These are phyloP conservation scores for Gasteruption jaculator DNA, from an alignment of 2,888 invertebrate genomes.

Conservation along the genomic window DNA sequence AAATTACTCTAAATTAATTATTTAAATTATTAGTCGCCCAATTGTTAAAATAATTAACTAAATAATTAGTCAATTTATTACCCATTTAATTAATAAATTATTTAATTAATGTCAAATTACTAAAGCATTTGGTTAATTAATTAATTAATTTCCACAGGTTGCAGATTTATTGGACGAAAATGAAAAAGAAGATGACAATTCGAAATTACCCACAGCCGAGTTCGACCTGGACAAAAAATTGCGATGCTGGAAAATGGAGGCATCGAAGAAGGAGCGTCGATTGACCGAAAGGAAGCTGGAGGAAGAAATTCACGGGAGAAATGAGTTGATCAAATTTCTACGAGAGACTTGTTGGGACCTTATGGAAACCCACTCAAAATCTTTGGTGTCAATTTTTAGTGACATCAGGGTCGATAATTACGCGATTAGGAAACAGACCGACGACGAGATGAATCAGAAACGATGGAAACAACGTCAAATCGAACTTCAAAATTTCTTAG, in stretches of 20 bases:
- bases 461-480: too few species aligned
- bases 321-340: slow-evolving; percentile 58
- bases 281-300: slow-evolving; percentile 53
- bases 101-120: too few species aligned
- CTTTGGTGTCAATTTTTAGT: slow-evolving; percentile 47
- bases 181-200: slow-evolving; percentile 54
- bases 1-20: too few species aligned
- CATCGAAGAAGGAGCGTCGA: slow-evolving; percentile 53
- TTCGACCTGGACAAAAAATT: slow-evolving; percentile 60
- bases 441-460: too few species aligned
- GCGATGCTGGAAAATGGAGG: slow-evolving; percentile 49
- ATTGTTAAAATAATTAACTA: too few species aligned
- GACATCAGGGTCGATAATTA: slow-evolving; percentile 57
- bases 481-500: too few species aligned
- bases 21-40: too few species aligned
- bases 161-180: slow-evolving; percentile 55
- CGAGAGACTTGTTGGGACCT: slow-evolving; percentile 58
- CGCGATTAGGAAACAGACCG: slow-evolving; percentile 45
- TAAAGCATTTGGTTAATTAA: neutral
- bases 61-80: too few species aligned
- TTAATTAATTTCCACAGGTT: slow-evolving; percentile 26
- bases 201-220: slow-evolving; percentile 57
- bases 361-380: slow-evolving; percentile 53
- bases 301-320: slow-evolving; percentile 56
- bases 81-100: too few species aligned